phyloP scores from a whole-genome alignment of 2,113 vertebrate genomes.

The Ploceus nigricollis region DNA sequence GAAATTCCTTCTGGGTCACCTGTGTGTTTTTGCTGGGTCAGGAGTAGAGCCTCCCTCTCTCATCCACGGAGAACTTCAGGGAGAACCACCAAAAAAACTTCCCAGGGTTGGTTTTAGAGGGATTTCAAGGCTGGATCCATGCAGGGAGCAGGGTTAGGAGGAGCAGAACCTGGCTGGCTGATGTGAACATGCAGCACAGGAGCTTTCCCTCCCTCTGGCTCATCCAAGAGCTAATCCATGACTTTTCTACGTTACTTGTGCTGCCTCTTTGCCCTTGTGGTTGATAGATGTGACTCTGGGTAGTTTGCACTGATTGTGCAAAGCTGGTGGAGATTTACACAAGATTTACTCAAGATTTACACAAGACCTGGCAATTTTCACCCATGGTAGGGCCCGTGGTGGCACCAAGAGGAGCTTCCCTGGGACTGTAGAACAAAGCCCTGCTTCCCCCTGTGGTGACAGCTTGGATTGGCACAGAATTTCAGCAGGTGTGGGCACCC shows the following conservation, averaged over 20 bases:
- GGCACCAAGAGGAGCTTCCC: background rate
- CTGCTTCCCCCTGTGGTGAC: background rate
- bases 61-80: background rate
- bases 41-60: background rate
- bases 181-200: background rate
- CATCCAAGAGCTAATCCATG: background rate
- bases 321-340: background rate
- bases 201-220: too few relatives aligned
- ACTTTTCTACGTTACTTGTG: accelerated
- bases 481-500: background rate
- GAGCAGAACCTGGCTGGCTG: background rate
- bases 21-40: accelerated
- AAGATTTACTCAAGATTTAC: background rate
- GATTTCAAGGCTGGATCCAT: background rate
- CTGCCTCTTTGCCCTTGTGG: background rate
- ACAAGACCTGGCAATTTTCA: background rate
- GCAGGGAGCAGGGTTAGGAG: background rate
- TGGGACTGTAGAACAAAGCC: background rate
- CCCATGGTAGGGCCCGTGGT: accelerated
- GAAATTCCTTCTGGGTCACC: background rate
- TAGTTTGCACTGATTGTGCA: background rate
- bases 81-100: background rate
- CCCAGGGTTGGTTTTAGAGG: background rate
- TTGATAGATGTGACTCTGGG: background rate
- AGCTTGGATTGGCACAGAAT: accelerated